Base-by-base conservation (phyloP, 2,797 vertebrate species). In the Lerista edwardsae region DNA sequence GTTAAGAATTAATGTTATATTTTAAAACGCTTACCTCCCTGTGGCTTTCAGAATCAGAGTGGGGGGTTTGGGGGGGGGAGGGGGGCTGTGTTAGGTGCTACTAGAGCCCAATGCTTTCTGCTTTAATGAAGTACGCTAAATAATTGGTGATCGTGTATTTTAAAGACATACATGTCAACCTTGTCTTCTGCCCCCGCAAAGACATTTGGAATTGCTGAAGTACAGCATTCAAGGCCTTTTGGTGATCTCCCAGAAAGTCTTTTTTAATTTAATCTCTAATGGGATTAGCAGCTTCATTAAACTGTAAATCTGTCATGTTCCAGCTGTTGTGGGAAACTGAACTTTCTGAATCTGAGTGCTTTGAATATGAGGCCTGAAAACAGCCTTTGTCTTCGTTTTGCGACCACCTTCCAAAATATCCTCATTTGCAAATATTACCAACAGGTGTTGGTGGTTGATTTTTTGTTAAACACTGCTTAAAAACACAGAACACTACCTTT, bases 211-310 rank as follows among this genome's bases (percentile, higher is more conserved):
- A 79, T 29, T 44, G 73, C 87, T 88, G 76, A 59, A 65, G 71
- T 21, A 83, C 31, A 85, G 86, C 62, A 91, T 82, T 92, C 81
- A 73, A 11, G 83, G 90, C 82, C 89, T 91, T 89, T 82, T 85
- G 84, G 82, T 91, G 85, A 93, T 92, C 91, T 90, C 89, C 86
- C 84, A 93, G 77, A 89, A 93, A 90, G 88, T 79, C 71, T 84
- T 87, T 89, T 91, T 94, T 93, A 93, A 91, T 91, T 91, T 93
- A 91, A 90, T 91, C 91, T 93, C 89, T 91, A 88, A 92, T 90
- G 87, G 85, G 89, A 93, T 92, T 93, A 93, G 86, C 84, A 89
- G 87, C 86, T 85, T 86, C 87, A 90, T 91, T 88, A 93, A 78
- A 88, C 65, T 87, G 88, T 83, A 89, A 92, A n/a, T 84, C 77